phyloP scores from a whole-genome alignment of 2,113 vertebrate species.

The Atlantisia rogersi region DNA sequence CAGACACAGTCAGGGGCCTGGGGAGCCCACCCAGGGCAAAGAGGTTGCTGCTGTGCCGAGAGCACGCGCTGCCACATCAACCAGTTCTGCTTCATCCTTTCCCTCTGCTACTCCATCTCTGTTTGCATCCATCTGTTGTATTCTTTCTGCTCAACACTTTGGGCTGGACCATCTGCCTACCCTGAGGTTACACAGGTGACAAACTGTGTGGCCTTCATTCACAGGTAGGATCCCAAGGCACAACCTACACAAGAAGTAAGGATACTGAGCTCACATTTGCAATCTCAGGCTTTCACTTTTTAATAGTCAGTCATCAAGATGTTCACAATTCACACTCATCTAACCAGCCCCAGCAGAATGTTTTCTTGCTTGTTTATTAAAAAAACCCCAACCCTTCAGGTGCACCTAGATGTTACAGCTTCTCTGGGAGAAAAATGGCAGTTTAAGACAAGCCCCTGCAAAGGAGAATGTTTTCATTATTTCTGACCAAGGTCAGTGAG shows the following conservation, averaged over 20 bases:
- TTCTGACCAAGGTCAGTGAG: neutral
- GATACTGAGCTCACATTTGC: neutral
- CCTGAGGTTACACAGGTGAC: neutral
- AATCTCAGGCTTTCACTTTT: neutral
- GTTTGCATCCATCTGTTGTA: neutral
- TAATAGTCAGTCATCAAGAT: neutral
- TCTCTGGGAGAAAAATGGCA: neutral
- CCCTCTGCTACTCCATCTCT: neutral
- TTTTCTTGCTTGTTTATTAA: neutral
- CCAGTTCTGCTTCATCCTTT: neutral
- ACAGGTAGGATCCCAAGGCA: neutral
- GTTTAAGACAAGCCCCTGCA: neutral
- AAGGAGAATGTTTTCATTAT: neutral
- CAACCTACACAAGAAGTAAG: neutral
- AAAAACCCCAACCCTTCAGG: neutral
- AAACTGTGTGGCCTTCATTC: accelerated
- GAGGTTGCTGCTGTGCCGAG: neutral
- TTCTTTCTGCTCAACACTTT: neutral
- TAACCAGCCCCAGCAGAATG: neutral
- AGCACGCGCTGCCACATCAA: accelerated
- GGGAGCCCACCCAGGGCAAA: neutral
- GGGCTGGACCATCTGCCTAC: neutral
- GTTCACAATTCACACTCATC: neutral
- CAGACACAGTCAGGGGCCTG: neutral
- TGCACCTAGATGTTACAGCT: neutral